Conservation (phyloP, 2,888 invertebrate genomes). For the Apomyelois bistriatella region DNA sequence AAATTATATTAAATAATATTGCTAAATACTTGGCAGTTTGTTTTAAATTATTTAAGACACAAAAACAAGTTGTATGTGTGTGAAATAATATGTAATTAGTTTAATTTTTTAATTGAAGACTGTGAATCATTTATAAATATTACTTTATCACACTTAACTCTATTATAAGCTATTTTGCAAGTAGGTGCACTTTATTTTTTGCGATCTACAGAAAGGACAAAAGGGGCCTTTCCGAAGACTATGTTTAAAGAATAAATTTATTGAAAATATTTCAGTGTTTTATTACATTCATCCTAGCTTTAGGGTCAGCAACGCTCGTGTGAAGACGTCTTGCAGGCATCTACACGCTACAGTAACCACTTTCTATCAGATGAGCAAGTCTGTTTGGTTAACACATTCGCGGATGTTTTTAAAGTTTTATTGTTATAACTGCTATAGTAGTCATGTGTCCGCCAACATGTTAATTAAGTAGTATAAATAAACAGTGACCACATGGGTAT, state of each 20-base stretch:
- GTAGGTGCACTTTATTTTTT: slow-evolving; percentile 14
- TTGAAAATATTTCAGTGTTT: not conserved
- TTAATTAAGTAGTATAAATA: no score
- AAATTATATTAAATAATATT: not conserved
- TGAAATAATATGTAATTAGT: slow-evolving; percentile 23
- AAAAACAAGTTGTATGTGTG: slow-evolving; percentile 12
- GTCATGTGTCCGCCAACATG: no score
- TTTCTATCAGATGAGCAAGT: no score
- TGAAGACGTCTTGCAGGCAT: no score
- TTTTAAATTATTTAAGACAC: not conserved
- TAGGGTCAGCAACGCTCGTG: no score
- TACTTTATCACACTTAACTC: slow-evolving; percentile 37
- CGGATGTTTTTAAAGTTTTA: no score
- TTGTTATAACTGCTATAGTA: no score
- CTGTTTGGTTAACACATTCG: no score
- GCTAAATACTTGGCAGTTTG: not conserved
- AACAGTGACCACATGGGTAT: no score
- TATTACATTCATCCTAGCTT: not conserved
- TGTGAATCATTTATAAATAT: slow-evolving; percentile 45
- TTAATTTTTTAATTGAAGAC: slow-evolving; percentile 51
- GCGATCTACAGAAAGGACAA: not conserved
- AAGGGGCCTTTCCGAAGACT: slow-evolving; percentile 4
- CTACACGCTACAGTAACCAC: no score
- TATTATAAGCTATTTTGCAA: slow-evolving; percentile 24
- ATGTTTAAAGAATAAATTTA: slow-evolving; percentile 12